Evolutionary conservation across 2,797 vertebrate genomes (phyloP), one percentile per base, ranked within the genome.

Genomic region (Anas capensis): DNA sequence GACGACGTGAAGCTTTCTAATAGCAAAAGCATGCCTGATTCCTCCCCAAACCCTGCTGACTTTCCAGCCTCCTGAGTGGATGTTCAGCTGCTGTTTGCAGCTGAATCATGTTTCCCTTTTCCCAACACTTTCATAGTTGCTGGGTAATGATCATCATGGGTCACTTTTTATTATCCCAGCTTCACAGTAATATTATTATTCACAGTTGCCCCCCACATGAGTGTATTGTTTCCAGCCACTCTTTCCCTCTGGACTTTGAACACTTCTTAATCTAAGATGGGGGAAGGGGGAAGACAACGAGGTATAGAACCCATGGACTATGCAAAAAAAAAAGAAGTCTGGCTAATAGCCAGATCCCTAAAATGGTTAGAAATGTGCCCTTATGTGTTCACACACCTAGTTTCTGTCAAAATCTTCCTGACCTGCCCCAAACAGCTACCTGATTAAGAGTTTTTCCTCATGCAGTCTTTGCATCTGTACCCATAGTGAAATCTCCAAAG

Each of bases 111-210:
- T 88, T 73, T 93, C 86, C 65, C 42, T 83, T 80, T 10, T 54
- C 84, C 54, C 86, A 64, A 1, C 48, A 68, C 80, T 96, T 95
- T 95, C 92, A 68, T 90, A 92, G 73, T 71, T 83, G 80, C 72
- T 93, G 82, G 42, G 69, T 66, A 84, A 94, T 1, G 9, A 91
- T 77, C 90, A 86, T 54, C 75, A 20, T 75, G 82, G 92, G 80
- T 96, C 78, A 77, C 44, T 93, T 81, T 96, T 96, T 95, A 96
- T 96, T 95, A 91, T 82, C 83, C 44, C 76, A 94, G 87, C 61
- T 93, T 89, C 62, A 46, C 65, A 54, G 83, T 51, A 42, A 76
- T 92, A 82, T 90, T 97, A 23, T 91, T 95, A 90, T 93, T 95
- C 87, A 89, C 78, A 92, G 90, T 34, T 44, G 42, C 42, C 71